Percentiles rank a stretch among this genome's conserved stretches.
These are phyloP conservation scores for Ephestia elutella DNA, from an alignment of 1,140 invertebrate species.

Conservation along the genomic window DNA sequence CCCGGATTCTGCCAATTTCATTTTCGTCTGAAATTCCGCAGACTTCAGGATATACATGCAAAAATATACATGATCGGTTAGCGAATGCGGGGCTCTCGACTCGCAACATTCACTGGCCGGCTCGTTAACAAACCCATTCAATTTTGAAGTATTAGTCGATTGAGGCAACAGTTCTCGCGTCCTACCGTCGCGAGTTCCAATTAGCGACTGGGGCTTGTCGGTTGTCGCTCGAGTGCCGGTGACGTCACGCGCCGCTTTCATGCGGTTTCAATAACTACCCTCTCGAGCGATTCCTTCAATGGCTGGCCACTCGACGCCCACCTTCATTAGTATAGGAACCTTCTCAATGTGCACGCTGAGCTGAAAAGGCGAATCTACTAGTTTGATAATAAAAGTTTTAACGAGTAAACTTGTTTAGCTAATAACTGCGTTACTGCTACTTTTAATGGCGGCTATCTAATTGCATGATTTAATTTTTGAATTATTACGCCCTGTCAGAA, in stretches of 20 bases:
- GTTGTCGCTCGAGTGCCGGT: constrained; percentile 64
- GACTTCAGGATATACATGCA: constrained; percentile 25
- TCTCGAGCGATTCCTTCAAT: constrained; percentile 66
- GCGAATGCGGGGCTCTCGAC: constrained; percentile 53
- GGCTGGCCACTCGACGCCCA: constrained; percentile 61
- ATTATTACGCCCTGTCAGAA: constrained; percentile 63
- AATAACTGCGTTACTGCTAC: constrained; percentile 42
- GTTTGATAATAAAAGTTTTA: constrained; percentile 66
- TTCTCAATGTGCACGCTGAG: constrained; percentile 60
- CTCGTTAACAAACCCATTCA: constrained; percentile 73
- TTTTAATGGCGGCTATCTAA: constrained; percentile 39
- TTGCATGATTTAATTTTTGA: constrained; percentile 62
- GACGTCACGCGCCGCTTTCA: constrained; percentile 70
- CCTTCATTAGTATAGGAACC: constrained; percentile 62
- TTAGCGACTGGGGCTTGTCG: constrained; percentile 69
- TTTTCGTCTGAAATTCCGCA: constrained; percentile 24
- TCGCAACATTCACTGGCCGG: constrained; percentile 64
- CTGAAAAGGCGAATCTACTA: constrained; percentile 63
- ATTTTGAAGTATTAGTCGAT: constrained; percentile 72
- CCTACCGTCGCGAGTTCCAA: constrained; percentile 70
- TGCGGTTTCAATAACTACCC: constrained; percentile 70
- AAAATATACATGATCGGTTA: constrained; percentile 31
- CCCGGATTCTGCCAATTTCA: constrained; percentile 48
- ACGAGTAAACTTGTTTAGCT: constrained; percentile 68
- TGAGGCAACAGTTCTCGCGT: constrained; percentile 69